Percentiles rank a stretch among this genome's conserved stretches.
phyloP scores from a whole-genome alignment of 2,888 invertebrate genomes.

The Catocala fraxini region DNA sequence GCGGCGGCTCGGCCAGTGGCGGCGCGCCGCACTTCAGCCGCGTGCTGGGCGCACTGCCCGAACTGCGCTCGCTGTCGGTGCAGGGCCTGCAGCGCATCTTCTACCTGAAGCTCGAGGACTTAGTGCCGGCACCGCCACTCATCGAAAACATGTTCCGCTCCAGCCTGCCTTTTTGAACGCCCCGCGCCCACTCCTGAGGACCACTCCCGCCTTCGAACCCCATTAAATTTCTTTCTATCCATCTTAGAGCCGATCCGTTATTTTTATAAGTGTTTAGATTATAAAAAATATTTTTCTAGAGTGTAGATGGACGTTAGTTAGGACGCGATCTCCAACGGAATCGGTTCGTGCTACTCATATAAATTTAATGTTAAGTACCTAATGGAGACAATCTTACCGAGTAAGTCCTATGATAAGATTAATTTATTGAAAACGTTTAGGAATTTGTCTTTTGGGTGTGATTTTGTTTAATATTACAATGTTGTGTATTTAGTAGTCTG shows the following conservation, averaged over 20 bases:
- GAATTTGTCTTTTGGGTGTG: constrained; percentile 78
- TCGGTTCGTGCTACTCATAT: constrained; percentile 77
- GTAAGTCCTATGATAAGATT: constrained; percentile 76
- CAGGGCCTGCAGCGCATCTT: constrained; percentile 98
- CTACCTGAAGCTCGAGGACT: constrained; percentile 96
- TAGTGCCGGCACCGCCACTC: constrained; percentile 96
- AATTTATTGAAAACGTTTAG: constrained; percentile 81
- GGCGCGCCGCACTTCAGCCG: constrained; percentile 98
- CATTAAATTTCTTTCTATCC: constrained; percentile 62
- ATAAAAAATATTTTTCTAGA: constrained; percentile 83
- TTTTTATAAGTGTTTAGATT: constrained; percentile 84
- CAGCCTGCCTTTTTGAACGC: constrained; percentile 95
- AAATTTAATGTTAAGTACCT: constrained; percentile 62
- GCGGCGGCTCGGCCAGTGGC: constrained; percentile 92
- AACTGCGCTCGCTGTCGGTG: constrained; percentile 96
- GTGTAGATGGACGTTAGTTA: constrained; percentile 76
- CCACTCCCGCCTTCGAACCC: constrained; percentile 81
- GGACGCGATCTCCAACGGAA: constrained; percentile 84
- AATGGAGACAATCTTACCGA: constrained; percentile 70
- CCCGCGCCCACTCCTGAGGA: constrained; percentile 65
- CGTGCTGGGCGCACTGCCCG: constrained; percentile 96
- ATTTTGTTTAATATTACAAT: constrained; percentile 80
- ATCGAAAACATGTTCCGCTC: constrained; percentile 98
- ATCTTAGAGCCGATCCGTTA: constrained; percentile 82
- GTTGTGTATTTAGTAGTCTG: constrained; percentile 84